Conservation (phyloP, 2,797 vertebrate species). For the Aeoliscus strigatus region DNA sequence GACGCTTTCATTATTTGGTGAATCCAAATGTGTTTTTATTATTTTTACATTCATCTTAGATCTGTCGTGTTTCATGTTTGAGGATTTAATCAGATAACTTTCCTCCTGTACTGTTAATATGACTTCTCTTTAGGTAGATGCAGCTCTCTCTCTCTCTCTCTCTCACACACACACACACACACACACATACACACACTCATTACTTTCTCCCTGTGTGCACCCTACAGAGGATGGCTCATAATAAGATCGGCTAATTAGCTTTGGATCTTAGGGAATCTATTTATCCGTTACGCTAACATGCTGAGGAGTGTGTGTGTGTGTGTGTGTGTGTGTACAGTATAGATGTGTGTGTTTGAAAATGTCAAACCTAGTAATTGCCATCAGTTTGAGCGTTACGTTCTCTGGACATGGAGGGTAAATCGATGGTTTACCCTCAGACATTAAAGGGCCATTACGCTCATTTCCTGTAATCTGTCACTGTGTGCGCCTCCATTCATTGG, state of each 20-base stretch:
- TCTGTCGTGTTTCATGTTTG: too few relatives aligned
- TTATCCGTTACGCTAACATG: conserved; percentile 49
- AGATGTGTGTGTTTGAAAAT: conserved; percentile 18
- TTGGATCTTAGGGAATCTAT: conserved; percentile 58
- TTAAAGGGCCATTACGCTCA: conserved; percentile 21
- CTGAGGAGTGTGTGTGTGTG: conserved; percentile 24
- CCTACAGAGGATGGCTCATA: conserved; percentile 56
- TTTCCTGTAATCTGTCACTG: conserved; percentile 7
- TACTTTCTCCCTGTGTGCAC: conserved; percentile 21
- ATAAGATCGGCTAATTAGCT: conserved; percentile 66
- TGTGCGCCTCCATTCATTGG: not conserved
- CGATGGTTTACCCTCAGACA: conserved; percentile 3
- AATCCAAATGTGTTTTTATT: too few relatives aligned
- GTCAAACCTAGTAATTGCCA: conserved; percentile 46
- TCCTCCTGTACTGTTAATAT: too few relatives aligned
- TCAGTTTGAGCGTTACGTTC: conserved; percentile 45
- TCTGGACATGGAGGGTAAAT: conserved; percentile 13
- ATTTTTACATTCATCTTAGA: too few relatives aligned
- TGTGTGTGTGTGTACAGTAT: conserved; percentile 9
- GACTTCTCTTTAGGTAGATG: not conserved
- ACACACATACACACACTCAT: conserved; percentile 21
- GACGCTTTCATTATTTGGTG: too few relatives aligned
- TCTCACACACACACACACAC: conserved; percentile 8
- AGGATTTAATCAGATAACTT: too few relatives aligned
- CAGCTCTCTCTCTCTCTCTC: conserved; percentile 2